These are phyloP conservation scores for Lamellibrachia satsuma DNA, from an alignment of 2,888 invertebrate species.

Conservation along the genomic window DNA sequence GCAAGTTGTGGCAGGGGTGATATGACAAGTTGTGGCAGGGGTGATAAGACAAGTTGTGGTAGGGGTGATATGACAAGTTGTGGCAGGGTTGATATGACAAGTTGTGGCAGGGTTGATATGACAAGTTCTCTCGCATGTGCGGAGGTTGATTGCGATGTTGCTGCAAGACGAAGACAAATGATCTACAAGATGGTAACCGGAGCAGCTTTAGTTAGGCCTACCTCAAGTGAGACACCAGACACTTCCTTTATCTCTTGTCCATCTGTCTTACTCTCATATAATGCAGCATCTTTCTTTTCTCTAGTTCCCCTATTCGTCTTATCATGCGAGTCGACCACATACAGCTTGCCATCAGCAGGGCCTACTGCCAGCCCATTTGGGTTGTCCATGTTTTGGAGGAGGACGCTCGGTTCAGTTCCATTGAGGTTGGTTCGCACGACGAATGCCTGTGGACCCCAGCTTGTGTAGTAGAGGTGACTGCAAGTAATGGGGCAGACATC, in stretches of 20 bases:
- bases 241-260: background rate
- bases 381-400: conserved; percentile 46
- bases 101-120: too few relatives aligned
- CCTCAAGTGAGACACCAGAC: background rate
- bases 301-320: conserved; percentile 41
- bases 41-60: too few relatives aligned
- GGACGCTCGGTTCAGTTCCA: conserved; percentile 45
- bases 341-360: conserved; percentile 41
- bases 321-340: conserved; percentile 50
- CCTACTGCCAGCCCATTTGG: conserved; percentile 49
- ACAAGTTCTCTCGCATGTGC: too few relatives aligned
- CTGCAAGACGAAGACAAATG: background rate
- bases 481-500: background rate
- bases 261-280: conserved; percentile 26
- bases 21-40: too few relatives aligned
- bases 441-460: conserved; percentile 49
- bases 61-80: too few relatives aligned
- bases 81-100: too few relatives aligned
- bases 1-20: too few relatives aligned
- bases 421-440: conserved; percentile 51
- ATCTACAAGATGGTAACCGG: background rate
- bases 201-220: background rate
- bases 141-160: too few relatives aligned
- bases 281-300: background rate
- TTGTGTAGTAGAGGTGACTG: conserved; percentile 55